These are phyloP conservation scores for Hippocampus comes DNA, from an alignment of 2,113 vertebrate genomes.

Conservation along the genomic window DNA sequence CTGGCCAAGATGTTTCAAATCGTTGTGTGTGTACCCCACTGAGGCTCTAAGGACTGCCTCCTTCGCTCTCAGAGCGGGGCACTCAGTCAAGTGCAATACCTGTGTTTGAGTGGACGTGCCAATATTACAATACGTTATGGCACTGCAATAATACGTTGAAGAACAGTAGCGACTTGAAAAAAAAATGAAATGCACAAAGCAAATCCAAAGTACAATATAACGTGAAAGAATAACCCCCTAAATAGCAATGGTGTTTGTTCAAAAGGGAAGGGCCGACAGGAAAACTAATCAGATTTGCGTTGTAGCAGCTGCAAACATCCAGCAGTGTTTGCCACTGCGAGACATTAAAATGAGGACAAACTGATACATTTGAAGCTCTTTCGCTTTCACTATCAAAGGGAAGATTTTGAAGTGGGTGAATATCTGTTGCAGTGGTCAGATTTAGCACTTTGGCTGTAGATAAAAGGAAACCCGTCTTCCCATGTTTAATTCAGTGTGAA, in stretches of 20 bases:
- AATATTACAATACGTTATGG: background rate
- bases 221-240: conserved; percentile 20
- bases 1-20: no score
- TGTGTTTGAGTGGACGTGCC: background rate
- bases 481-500: conserved; percentile 66
- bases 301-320: conserved; percentile 39
- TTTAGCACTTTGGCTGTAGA: conserved; percentile 65
- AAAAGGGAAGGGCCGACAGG: conserved; percentile 9
- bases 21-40: no score
- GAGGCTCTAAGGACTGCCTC: no score
- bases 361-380: conserved; percentile 57
- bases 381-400: conserved; percentile 57
- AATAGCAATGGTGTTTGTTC: conserved; percentile 20
- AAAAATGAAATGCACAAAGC: conserved; percentile 28
- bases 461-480: conserved; percentile 64
- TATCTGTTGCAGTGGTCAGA: conserved; percentile 61
- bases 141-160: background rate
- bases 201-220: conserved; percentile 8
- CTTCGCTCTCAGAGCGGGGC: no score
- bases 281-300: conserved; percentile 6
- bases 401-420: conserved; percentile 55
- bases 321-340: conserved; percentile 26
- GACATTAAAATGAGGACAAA: conserved; percentile 49
- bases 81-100: background rate
- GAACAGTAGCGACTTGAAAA: background rate